phyloP scores from a whole-genome alignment of 2,113 vertebrate genomes.

The Dromas ardeola region DNA sequence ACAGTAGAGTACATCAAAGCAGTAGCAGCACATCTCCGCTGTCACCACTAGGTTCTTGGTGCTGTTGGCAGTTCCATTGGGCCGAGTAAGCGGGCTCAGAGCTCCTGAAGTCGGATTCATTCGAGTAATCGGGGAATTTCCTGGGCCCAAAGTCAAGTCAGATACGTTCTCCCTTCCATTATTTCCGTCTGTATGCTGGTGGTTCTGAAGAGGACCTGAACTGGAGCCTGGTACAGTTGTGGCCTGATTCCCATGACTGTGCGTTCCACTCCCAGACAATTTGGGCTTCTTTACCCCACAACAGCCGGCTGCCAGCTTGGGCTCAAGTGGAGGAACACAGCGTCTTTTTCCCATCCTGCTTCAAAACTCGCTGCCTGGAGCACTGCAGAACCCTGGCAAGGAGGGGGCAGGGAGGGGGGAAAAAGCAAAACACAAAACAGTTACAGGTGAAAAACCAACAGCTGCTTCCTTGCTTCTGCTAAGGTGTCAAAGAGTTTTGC shows the following conservation, averaged over 20 bases:
- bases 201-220: constrained; percentile 84
- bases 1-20: constrained; percentile 87
- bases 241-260: constrained; percentile 80
- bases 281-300: constrained; percentile 88
- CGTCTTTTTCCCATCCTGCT: constrained; percentile 89
- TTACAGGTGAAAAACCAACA: constrained; percentile 18
- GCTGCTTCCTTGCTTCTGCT: background rate
- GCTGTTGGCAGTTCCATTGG: constrained; percentile 83
- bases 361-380: constrained; percentile 72
- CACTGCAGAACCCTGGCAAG: constrained; percentile 77
- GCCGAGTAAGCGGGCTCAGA: constrained; percentile 80
- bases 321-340: constrained; percentile 85
- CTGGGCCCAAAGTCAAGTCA: constrained; percentile 82
- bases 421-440: background rate
- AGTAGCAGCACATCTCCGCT: constrained; percentile 89
- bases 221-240: constrained; percentile 79
- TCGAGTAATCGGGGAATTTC: constrained; percentile 81
- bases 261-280: constrained; percentile 80
- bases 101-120: constrained; percentile 84
- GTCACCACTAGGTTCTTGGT: constrained; percentile 86
- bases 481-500: background rate
- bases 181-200: constrained; percentile 83
- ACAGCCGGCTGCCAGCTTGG: constrained; percentile 86
- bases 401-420: background rate
- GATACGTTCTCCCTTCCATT: constrained; percentile 81